Conservation (phyloP, 2,888 invertebrate species). For the Brenthis ino region DNA sequence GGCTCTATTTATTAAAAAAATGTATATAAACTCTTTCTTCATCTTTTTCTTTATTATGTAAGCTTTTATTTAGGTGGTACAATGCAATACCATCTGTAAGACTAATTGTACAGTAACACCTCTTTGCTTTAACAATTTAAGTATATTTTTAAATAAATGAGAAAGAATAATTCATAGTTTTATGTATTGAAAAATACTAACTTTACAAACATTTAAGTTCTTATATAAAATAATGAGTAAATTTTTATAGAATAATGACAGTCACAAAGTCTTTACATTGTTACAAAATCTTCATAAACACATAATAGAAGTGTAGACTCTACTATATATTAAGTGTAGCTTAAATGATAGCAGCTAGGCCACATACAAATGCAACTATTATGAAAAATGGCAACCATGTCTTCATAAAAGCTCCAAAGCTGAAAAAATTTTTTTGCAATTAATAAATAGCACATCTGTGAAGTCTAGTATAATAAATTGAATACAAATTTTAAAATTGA, state of each 20-base stretch:
- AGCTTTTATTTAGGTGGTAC: not conserved
- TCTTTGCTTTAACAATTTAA: too few relatives aligned
- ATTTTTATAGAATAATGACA: conserved; percentile 1
- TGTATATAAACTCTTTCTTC: not conserved
- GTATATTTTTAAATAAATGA: too few relatives aligned
- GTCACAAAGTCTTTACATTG: conserved; percentile 13
- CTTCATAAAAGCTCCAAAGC: conserved; percentile 86
- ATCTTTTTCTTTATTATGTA: not conserved
- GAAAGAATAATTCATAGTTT: too few relatives aligned
- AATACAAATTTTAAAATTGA: not conserved
- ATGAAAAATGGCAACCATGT: conserved; percentile 92
- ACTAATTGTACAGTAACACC: too few relatives aligned
- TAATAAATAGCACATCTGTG: not conserved
- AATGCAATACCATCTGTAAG: too few relatives aligned
- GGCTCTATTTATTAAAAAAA: not conserved
- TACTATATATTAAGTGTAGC: not conserved
- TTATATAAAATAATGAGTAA: conserved; percentile 1
- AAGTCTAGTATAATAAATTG: not conserved
- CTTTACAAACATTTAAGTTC: not conserved
- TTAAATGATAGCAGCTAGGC: conserved; percentile 62
- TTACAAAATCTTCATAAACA: conserved; percentile 11
- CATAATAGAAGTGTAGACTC: conserved; percentile 6
- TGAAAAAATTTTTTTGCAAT: conserved; percentile 58
- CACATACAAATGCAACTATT: conserved; percentile 68
- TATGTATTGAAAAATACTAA: not conserved